phyloP scores from a whole-genome alignment of 1,140 invertebrate genomes.

The Parapsyche elsis region DNA sequence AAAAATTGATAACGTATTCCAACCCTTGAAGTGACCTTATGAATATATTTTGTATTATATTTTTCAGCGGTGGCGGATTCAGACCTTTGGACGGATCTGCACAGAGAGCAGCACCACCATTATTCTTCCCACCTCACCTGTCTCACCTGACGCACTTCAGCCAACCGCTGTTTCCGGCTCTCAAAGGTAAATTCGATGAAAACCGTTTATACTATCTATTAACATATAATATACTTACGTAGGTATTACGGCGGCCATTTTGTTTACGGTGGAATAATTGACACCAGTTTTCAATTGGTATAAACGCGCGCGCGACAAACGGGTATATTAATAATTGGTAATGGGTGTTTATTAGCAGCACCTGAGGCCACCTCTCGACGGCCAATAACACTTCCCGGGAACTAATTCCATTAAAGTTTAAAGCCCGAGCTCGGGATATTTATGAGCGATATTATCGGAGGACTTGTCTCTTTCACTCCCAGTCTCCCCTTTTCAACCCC shows the following conservation, averaged over 20 bases:
- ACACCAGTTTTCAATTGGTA: slow-evolving; percentile 37
- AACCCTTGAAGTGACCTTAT: no score
- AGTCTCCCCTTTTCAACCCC: neutral
- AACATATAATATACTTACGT: no score
- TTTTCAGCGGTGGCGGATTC: slow-evolving; percentile 68
- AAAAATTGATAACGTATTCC: no score
- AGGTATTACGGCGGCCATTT: no score
- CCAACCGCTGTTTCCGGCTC: slow-evolving; percentile 80
- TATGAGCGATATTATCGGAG: slow-evolving; percentile 27
- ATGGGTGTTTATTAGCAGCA: slow-evolving; percentile 44
- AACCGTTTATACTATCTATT: neutral
- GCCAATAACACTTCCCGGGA: slow-evolving; percentile 39
- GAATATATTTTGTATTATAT: slow-evolving; percentile 11
- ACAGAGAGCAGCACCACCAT: slow-evolving; percentile 68
- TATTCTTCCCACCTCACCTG: slow-evolving; percentile 83
- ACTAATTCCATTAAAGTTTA: slow-evolving; percentile 50
- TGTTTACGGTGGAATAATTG: neutral
- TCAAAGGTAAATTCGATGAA: slow-evolving; percentile 75
- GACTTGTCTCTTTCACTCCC: neutral
- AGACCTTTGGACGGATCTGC: slow-evolving; percentile 72
- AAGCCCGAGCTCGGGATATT: slow-evolving; percentile 32
- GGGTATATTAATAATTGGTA: slow-evolving; percentile 47
- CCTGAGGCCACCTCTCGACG: slow-evolving; percentile 9
- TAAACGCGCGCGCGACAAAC: slow-evolving; percentile 34
- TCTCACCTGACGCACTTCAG: slow-evolving; percentile 80